Conservation (phyloP, 2,888 invertebrate genomes). For the Hyles lineata region DNA sequence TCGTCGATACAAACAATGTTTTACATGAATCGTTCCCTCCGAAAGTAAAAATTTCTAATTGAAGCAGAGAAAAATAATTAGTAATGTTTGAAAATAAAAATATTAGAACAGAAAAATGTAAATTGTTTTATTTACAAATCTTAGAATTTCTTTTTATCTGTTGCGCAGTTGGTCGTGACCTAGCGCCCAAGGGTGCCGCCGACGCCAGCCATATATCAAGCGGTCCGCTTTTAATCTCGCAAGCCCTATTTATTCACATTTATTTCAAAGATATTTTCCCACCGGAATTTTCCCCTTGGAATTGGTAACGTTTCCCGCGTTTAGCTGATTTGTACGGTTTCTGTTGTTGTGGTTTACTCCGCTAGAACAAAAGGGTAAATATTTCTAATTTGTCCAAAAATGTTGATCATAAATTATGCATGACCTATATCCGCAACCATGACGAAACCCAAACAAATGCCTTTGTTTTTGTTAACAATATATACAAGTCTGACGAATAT, state of each 20-base stretch:
- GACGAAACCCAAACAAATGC: constrained; percentile 46
- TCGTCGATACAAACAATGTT: constrained; percentile 12
- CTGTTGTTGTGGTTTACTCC: constrained; percentile 71
- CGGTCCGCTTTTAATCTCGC: constrained; percentile 77
- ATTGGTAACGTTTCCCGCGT: constrained; percentile 75
- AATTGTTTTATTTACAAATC: constrained; percentile 51
- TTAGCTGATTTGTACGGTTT: constrained; percentile 76
- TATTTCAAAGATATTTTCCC: constrained; percentile 80
- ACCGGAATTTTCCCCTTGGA: constrained; percentile 78
- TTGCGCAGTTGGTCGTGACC: constrained; percentile 55
- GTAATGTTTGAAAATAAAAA: background rate
- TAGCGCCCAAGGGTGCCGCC: constrained; percentile 55
- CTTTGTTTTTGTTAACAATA: constrained; percentile 41
- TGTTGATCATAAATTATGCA: constrained; percentile 60
- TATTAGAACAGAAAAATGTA: constrained; percentile 14
- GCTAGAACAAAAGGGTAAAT: constrained; percentile 65
- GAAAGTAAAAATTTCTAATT: constrained; percentile 3
- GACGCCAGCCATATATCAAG: constrained; percentile 71
- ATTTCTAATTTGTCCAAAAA: constrained; percentile 66
- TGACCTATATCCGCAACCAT: constrained; percentile 44
- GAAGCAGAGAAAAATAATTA: background rate
- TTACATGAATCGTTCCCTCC: background rate
- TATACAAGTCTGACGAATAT: background rate
- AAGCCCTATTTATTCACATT: constrained; percentile 81
- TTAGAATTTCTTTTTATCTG: constrained; percentile 57